phyloP scores from a whole-genome alignment of 2,113 vertebrate genomes.

The Dipodomys ordii region DNA sequence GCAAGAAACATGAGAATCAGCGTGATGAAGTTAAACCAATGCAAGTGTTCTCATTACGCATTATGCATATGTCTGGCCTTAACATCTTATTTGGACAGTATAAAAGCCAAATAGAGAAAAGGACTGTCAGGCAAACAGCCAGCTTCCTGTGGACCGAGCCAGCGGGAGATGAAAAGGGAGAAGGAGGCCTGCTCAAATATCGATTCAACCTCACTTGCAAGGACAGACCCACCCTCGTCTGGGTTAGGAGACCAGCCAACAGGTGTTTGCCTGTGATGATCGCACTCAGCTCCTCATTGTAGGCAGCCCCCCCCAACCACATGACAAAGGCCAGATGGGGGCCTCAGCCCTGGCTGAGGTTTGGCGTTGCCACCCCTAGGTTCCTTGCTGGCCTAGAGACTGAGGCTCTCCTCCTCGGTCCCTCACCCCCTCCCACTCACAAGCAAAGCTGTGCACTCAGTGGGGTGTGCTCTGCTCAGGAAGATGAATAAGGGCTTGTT shows the following conservation, averaged over 20 bases:
- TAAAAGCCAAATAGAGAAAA: neutral
- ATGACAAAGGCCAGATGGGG: neutral
- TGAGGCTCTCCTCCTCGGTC: accelerated
- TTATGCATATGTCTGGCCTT: conserved; percentile 1
- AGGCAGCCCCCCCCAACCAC: neutral
- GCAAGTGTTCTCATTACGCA: neutral
- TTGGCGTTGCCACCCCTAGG: neutral
- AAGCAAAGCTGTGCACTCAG: neutral
- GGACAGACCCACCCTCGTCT: neutral
- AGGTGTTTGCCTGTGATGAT: neutral
- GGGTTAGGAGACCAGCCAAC: neutral
- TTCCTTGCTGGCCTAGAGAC: neutral
- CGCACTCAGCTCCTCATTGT: neutral
- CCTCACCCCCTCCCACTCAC: accelerated
- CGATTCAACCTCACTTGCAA: accelerated
- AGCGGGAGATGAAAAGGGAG: neutral
- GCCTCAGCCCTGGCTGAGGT: neutral
- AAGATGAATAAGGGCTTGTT: too few species aligned
- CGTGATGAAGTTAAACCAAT: conserved; percentile 7
- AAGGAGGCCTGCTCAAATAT: neutral
- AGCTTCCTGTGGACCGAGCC: neutral
- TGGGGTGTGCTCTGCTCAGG: too few species aligned
- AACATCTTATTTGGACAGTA: conserved; percentile 1
- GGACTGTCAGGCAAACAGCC: neutral
- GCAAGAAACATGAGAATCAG: neutral